Conservation (phyloP, 2,113 vertebrate genomes). For the Lampris megalopsis region DNA sequence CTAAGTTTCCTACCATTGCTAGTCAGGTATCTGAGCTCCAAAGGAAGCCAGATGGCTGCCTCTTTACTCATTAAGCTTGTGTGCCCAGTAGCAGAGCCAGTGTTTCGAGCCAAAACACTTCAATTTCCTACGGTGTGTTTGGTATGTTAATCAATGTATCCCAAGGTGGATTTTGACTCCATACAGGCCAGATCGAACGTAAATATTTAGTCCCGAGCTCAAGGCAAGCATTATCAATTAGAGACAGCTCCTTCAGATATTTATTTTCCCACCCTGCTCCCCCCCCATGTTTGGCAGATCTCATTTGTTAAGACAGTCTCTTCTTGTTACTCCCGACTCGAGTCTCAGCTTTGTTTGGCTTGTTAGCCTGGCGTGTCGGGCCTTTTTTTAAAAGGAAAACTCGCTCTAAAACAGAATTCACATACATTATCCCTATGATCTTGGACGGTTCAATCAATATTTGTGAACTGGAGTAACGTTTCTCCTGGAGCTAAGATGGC, state of each 20-base stretch:
- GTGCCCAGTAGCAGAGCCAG: not conserved
- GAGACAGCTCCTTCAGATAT: not conserved
- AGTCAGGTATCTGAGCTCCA: too few relatives aligned
- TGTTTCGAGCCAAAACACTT: too few relatives aligned
- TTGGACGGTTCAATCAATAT: conserved; percentile 25
- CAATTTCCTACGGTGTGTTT: not conserved
- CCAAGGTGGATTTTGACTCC: not conserved
- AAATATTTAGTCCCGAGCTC: not conserved
- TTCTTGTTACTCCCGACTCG: conserved; percentile 5
- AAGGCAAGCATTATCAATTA: not conserved
- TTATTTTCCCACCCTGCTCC: not conserved
- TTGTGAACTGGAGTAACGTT: conserved; percentile 15
- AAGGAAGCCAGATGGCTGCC: not conserved
- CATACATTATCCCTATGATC: conserved; percentile 6
- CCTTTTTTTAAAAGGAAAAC: not conserved
- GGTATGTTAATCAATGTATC: not conserved
- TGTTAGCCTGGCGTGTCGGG: conserved; percentile 12
- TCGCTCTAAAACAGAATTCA: not conserved
- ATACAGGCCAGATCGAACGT: not conserved
- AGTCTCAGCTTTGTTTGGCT: conserved; percentile 24
- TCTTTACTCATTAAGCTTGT: not conserved
- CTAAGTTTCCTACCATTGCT: too few relatives aligned
- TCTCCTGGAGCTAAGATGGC: not conserved
- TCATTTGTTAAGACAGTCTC: conserved; percentile 9
- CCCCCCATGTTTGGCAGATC: not conserved